These are phyloP conservation scores for Drosophila hydei DNA, from an alignment of 1,140 invertebrate species.

Conservation along the genomic window DNA sequence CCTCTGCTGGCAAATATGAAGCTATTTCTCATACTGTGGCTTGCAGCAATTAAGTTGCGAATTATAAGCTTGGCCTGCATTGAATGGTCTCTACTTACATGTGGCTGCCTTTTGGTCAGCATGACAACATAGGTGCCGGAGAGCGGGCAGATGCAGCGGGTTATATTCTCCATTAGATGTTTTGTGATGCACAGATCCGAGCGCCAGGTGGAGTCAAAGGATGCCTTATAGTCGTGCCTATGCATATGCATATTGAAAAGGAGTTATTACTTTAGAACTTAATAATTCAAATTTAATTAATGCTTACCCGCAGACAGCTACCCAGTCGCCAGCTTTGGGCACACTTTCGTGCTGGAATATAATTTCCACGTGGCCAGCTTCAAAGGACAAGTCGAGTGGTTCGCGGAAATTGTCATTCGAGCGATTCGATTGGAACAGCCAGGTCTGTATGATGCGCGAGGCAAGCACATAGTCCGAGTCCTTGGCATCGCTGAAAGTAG, in stretches of 20 bases:
- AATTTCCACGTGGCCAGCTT: slow-evolving; percentile 83
- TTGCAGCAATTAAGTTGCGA: too few relatives aligned
- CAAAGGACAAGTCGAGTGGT: slow-evolving; percentile 77
- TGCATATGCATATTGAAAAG: background rate
- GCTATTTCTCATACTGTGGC: too few relatives aligned
- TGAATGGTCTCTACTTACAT: slow-evolving; percentile 83
- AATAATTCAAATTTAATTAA: background rate
- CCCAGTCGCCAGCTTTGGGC: slow-evolving; percentile 77
- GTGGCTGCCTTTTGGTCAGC: slow-evolving; percentile 85
- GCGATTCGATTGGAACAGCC: slow-evolving; percentile 83
- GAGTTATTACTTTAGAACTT: background rate
- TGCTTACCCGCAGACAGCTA: slow-evolving; percentile 78
- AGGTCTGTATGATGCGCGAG: slow-evolving; percentile 86
- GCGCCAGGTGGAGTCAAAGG: slow-evolving; percentile 80
- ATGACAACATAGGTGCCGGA: slow-evolving; percentile 87
- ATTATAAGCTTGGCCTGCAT: background rate
- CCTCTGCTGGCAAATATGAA: too few relatives aligned
- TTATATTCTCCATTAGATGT: slow-evolving; percentile 84
- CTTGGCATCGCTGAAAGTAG: slow-evolving; percentile 85
- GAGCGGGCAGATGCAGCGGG: slow-evolving; percentile 86
- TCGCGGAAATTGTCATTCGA: slow-evolving; percentile 76
- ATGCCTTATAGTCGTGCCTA: slow-evolving; percentile 82
- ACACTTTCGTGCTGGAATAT: slow-evolving; percentile 83
- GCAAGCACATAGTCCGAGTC: slow-evolving; percentile 88
- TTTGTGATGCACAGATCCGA: slow-evolving; percentile 85